Evolutionary conservation across 2,888 invertebrate species (phyloP), one percentile per base, ranked within the genome.

Genomic region (Linnaemya tessellans): DNA sequence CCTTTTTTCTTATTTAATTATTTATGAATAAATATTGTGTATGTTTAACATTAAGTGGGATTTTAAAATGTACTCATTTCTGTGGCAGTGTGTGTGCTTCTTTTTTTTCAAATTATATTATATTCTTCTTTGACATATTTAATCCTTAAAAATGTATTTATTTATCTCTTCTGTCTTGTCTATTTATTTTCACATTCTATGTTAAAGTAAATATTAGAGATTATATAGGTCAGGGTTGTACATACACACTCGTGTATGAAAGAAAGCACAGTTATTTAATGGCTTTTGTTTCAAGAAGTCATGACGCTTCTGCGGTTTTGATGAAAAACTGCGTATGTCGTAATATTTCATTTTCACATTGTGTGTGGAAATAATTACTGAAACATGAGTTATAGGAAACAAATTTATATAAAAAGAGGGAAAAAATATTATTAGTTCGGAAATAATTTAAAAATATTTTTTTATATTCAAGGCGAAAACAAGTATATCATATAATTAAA

Each of bases 191-290:
- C 4, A 2, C 22, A 11, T 46, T 46, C 15, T 46, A n/a, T 46
- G 5, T n/a, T 46, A 46, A 43, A 13, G 41, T 43, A 38, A 20
- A 20, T 46, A 3, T 65, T 49, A 13, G 35, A 18, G 13, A 10
- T 70, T 56, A 56, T 41, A 11, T 65, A 64, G 77, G 65, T 67
- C 65, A 56, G 77, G 74, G 74, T 74, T 58, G 9, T 30, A n/a
- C 5, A n/a, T 58, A n/a, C 5, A n/a, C 30, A 30, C 30, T 30
- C 30, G 30, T 30, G 5, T 30, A 30, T 30, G 30, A 30, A 30
- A 2, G 30, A 15, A 46, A 5, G 5, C 5, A 15, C 5, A n/a
- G 3, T n/a, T 46, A 46, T 46, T n/a, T n/a, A 11, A 46, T 10
- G 5, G n/a, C 4, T 46, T 15, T 46, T n/a, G 3, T n/a, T 46